Conservation (phyloP, 2,797 vertebrate genomes). For the Pseudocheirus occidentalis region DNA sequence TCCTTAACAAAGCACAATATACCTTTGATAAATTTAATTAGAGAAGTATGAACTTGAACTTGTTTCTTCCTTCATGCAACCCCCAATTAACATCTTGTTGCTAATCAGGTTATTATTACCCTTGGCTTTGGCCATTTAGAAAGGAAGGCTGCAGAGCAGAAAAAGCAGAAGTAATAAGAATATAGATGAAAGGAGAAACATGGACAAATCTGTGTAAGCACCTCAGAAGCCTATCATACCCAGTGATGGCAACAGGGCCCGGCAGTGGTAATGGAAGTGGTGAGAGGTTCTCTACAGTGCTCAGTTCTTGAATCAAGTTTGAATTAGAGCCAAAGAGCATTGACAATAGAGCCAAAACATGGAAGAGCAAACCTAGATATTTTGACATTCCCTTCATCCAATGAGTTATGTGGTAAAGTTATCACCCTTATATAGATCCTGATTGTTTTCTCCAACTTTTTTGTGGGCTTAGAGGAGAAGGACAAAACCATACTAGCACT, state of each 20-base stretch:
- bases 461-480: not conserved
- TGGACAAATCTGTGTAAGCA: not conserved
- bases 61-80: not conserved
- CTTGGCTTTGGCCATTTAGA: not conserved
- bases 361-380: not conserved
- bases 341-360: not conserved
- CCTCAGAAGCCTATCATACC: not conserved
- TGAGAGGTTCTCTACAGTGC: not conserved
- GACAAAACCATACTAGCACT: not conserved
- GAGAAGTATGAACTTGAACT: not conserved
- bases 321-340: not conserved
- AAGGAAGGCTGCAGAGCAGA: not conserved
- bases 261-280: not conserved
- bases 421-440: not conserved
- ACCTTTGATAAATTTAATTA: not conserved
- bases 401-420: not conserved
- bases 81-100: not conserved
- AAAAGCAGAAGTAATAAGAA: not conserved
- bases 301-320: not conserved
- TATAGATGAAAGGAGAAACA: not conserved
- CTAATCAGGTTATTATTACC: not conserved
- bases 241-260: not conserved
- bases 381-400: not conserved
- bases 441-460: not conserved
- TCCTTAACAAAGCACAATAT: not conserved